Evolutionary conservation across 2,113 vertebrate species (phyloP).

Genomic region (Stigmatopora nigra): DNA sequence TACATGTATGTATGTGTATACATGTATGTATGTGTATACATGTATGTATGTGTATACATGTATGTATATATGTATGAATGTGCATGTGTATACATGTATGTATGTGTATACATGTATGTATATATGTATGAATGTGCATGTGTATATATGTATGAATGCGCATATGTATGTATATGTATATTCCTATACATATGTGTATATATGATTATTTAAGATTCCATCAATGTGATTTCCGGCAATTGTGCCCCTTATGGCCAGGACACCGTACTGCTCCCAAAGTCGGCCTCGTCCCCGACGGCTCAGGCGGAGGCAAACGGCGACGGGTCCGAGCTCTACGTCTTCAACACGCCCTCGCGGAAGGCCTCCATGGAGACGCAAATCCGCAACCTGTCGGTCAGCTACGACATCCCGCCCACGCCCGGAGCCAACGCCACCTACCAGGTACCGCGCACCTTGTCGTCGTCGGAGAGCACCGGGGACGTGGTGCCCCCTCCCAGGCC

Average conservation of each 20-base stretch:
- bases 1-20: too few species aligned
- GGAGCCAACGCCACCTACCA: conserved; percentile 86
- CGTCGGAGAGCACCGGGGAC: conserved; percentile 56
- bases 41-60: too few species aligned
- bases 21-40: too few species aligned
- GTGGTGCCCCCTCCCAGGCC: conserved; percentile 87
- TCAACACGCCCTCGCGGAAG: conserved; percentile 74
- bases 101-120: too few species aligned
- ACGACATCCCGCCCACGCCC: conserved; percentile 90
- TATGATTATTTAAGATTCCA: too few species aligned
- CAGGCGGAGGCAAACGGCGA: conserved; percentile 69
- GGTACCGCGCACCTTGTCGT: conserved; percentile 78
- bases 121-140: too few species aligned
- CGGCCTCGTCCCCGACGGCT: conserved; percentile 67
- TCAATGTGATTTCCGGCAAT: not conserved
- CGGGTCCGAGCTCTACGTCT: conserved; percentile 78
- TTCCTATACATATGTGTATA: too few species aligned
- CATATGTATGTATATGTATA: too few species aligned
- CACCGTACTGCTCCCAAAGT: conserved; percentile 79
- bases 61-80: too few species aligned
- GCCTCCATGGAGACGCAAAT: conserved; percentile 79
- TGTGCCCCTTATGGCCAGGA: conserved; percentile 78
- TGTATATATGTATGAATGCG: too few species aligned
- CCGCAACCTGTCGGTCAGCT: conserved; percentile 84
- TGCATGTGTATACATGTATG: too few species aligned